Evolutionary conservation across 2,797 vertebrate species (phyloP).

Genomic region (Momotus momota): DNA sequence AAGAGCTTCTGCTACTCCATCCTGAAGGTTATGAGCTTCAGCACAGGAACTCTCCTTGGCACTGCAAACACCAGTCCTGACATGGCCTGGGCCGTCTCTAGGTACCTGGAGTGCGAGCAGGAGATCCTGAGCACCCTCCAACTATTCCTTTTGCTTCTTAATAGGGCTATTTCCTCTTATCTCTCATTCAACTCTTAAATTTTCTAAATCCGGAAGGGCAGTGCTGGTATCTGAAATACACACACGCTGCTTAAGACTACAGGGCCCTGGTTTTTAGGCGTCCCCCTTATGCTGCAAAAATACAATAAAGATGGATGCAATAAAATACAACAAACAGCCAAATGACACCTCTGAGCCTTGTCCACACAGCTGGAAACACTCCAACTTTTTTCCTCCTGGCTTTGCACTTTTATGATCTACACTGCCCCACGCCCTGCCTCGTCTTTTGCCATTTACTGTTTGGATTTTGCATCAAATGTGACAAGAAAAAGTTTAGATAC

Average conservation of each 20-base stretch:
- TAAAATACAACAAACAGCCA: background rate
- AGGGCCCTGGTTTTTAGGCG: background rate
- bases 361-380: background rate
- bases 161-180: background rate
- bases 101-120: background rate
- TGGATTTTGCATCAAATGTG: background rate
- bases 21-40: background rate
- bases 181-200: background rate
- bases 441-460: background rate
- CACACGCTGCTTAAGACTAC: background rate
- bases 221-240: background rate
- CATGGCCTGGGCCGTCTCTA: fast-evolving
- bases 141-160: fast-evolving
- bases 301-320: background rate
- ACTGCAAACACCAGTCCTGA: background rate
- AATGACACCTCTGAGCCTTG: background rate
- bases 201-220: background rate
- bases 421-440: background rate
- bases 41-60: fast-evolving
- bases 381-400: background rate
- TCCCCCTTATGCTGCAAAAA: background rate
- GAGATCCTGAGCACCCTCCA: background rate
- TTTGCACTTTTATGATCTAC: background rate
- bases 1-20: background rate
- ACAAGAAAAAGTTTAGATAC: background rate